Evolutionary conservation across 2,888 invertebrate genomes (phyloP).

Genomic region (Leucania comma): DNA sequence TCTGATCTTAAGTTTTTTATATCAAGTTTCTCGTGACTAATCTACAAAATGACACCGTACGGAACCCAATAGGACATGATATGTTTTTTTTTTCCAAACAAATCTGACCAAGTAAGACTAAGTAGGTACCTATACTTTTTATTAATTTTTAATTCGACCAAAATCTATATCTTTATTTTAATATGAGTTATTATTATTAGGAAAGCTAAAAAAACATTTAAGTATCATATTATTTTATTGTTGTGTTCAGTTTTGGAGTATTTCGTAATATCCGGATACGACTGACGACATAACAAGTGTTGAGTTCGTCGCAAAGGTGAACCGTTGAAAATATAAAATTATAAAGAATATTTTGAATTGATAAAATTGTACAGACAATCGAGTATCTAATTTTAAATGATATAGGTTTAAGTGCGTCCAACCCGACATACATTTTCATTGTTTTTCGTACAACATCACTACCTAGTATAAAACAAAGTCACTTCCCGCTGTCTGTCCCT

Average conservation of each 20-base stretch:
- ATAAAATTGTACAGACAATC: background rate
- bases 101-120: background rate
- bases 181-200: constrained; percentile 32
- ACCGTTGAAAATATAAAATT: constrained; percentile 2
- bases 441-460: too few relatives aligned
- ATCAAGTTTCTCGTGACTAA: constrained; percentile 56
- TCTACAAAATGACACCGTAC: constrained; percentile 19
- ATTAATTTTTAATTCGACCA: constrained; percentile 38
- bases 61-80: background rate
- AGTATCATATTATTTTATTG: constrained; percentile 16
- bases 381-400: background rate
- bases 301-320: constrained; percentile 29
- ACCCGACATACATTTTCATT: too few relatives aligned
- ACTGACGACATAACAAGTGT: constrained; percentile 23
- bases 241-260: constrained; percentile 26
- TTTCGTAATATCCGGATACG: constrained; percentile 44
- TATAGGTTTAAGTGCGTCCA: background rate
- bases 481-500: too few relatives aligned
- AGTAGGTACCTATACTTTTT: constrained; percentile 20
- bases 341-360: background rate
- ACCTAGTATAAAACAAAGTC: too few relatives aligned
- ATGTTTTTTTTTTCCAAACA: background rate
- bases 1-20: constrained; percentile 32
- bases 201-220: constrained; percentile 21
- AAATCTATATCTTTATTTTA: constrained; percentile 36